Evolutionary conservation across 1,140 invertebrate genomes (phyloP).

Genomic region (Meloidogyne exigua): DNA sequence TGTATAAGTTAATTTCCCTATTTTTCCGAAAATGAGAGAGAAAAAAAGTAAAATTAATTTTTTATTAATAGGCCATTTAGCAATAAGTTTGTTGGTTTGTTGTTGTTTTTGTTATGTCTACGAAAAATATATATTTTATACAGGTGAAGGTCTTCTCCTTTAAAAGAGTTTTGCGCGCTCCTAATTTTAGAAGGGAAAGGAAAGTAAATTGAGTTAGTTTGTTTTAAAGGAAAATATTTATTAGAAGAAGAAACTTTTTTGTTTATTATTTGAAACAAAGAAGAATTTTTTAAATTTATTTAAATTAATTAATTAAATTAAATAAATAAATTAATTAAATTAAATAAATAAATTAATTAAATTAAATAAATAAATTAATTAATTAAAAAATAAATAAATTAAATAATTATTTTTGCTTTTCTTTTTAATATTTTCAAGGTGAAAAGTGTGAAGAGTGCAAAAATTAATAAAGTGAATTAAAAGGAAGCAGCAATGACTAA

Average conservation of each 20-base stretch:
- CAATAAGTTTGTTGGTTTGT: background rate
- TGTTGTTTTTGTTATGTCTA: background rate
- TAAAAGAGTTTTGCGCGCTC: background rate
- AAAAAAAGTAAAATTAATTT: background rate
- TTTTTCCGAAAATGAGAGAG: no score
- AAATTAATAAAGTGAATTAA: background rate
- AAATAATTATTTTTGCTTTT: no score
- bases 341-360: no score
- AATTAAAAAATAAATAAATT: no score
- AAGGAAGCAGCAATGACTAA: background rate
- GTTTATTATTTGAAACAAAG: no score
- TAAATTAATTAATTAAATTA: no score
- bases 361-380: no score
- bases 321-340: no score
- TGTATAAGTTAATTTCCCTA: no score
- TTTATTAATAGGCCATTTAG: slow-evolving; percentile 2
- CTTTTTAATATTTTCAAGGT: background rate
- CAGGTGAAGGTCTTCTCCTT: background rate
- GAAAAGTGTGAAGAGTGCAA: background rate
- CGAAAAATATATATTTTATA: background rate
- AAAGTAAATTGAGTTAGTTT: background rate
- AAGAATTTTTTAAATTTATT: no score
- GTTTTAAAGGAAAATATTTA: no score
- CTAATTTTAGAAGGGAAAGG: background rate
- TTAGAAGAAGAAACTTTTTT: background rate